A percentile compares a stretch with the other conserved stretches of the same genome.
These are phyloP conservation scores for Scaptomyza tumidula DNA, from an alignment of 2,888 invertebrate species.

Conservation along the genomic window DNA sequence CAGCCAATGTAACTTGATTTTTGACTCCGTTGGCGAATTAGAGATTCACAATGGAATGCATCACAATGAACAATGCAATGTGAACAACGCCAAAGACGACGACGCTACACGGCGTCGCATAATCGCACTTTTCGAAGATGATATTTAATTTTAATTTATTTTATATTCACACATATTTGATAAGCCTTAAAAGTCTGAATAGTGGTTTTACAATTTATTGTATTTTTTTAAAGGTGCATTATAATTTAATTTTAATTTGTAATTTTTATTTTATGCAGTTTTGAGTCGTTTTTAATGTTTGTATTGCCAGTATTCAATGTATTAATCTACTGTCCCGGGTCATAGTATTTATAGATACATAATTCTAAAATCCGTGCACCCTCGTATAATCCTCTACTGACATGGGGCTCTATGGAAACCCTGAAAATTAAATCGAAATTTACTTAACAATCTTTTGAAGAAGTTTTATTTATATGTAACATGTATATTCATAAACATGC, in stretches of 20 bases:
- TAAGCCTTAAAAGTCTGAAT: conserved; percentile 34
- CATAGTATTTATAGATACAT: conserved; percentile 35
- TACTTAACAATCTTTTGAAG: neutral
- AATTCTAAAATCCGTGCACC: conserved; percentile 7
- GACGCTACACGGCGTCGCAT: conserved; percentile 78
- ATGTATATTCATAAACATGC: neutral
- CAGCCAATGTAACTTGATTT: conserved; percentile 79
- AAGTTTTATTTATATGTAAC: neutral
- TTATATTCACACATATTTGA: conserved; percentile 8
- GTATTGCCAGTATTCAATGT: conserved; percentile 1
- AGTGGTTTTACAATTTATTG: neutral
- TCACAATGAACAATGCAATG: conserved; percentile 70
- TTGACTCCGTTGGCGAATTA: conserved; percentile 78
- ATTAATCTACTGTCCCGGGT: neutral
- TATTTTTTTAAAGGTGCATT: conserved; percentile 12
- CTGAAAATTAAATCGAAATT: neutral
- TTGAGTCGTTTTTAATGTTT: neutral
- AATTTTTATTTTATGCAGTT: neutral
- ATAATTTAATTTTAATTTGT: conserved; percentile 11
- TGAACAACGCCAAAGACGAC: conserved; percentile 45
- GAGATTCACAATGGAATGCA: conserved; percentile 81
- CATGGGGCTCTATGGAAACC: neutral
- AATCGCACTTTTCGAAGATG: conserved; percentile 83
- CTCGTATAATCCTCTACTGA: neutral
- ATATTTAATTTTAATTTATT: conserved; percentile 50